Evolutionary conservation across 2,797 vertebrate genomes (phyloP), one percentile per base, ranked within the genome.

Genomic region (Macropodus opercularis): DNA sequence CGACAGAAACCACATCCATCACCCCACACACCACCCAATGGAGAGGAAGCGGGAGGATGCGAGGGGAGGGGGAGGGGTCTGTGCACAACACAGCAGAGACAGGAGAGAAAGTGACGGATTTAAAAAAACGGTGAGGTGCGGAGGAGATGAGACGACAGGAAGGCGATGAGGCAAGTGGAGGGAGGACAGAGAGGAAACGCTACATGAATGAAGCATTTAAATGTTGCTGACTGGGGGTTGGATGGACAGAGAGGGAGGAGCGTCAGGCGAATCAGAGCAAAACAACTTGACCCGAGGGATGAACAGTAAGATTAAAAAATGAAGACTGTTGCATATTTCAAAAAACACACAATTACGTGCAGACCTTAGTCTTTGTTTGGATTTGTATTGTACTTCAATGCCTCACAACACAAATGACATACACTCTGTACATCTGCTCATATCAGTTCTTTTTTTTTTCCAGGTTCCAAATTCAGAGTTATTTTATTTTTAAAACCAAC

Each of bases 1-100:
- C 22, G 54, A 67, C 63, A 72, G 78, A 84, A 85, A 80, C 85
- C 82, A 87, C 83, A 79, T 80, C 69, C 79, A 83, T 91, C 89
- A 83, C 84, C 83, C 85, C 77, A 87, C 82, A 72, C 66, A 54
- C 60, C 54, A 69, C 63, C 83, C 81, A 85, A 87, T 86, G 78
- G 69, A 62, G 73, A 47, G 63, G 72, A 63, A 79, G 77, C 64
- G 56, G 62, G 51, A 72, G 77, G 50, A 42, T 64, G 42, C 4
- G 49, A 48, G 34, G 14, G 14, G 49, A 63, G 61, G 73, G 67
- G 81, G 80, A 75, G 72, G 80, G 63, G 73, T 36, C 36, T 18
- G 32, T 43, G 63, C 50, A 44, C 46, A 63, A 58, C 47, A 63
- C 21, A 51, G 57, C 53, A 64, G 39, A 67, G 40, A 48, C 10